Percentiles rank a stretch among this genome's conserved stretches.
Evolutionary conservation across 2,888 invertebrate genomes (phyloP).

Genomic region (Diarsia dahlii): DNA sequence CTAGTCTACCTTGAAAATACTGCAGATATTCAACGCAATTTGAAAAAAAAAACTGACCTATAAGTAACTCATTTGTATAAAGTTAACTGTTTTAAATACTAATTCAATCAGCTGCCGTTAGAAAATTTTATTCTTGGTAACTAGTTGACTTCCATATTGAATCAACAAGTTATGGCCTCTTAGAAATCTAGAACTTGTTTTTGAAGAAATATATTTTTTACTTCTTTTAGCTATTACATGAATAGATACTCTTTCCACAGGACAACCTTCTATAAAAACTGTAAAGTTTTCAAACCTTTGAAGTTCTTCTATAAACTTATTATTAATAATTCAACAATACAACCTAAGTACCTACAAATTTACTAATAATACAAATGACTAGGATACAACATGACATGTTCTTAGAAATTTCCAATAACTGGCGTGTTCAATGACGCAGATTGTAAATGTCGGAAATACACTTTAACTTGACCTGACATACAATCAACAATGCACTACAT

Average conservation of each 20-base stretch:
- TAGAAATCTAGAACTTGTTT: no score
- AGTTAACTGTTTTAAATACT: no score
- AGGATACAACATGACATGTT: conserved; percentile 24
- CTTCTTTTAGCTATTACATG: no score
- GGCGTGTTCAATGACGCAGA: conserved; percentile 42
- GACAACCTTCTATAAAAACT: no score
- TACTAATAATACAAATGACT: conserved; percentile 34
- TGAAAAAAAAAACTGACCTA: not conserved
- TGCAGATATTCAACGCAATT: not conserved
- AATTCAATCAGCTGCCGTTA: no score
- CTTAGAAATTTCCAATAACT: conserved; percentile 35
- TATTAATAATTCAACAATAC: no score
- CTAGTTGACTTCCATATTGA: no score
- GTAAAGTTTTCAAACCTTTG: not conserved
- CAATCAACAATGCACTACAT: conserved; percentile 14
- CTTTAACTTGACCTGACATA: conserved; percentile 25
- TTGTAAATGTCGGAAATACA: conserved; percentile 43
- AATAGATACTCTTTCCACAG: no score
- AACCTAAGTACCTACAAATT: conserved; percentile 5
- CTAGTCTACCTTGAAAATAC: conserved; percentile 41
- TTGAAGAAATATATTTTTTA: no score
- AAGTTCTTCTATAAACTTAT: not conserved
- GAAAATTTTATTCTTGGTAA: no score
- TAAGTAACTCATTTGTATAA: no score
- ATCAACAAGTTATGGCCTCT: no score